Base-by-base conservation (phyloP, 1,140 invertebrate species). In the Panulirus ornatus region DNA sequence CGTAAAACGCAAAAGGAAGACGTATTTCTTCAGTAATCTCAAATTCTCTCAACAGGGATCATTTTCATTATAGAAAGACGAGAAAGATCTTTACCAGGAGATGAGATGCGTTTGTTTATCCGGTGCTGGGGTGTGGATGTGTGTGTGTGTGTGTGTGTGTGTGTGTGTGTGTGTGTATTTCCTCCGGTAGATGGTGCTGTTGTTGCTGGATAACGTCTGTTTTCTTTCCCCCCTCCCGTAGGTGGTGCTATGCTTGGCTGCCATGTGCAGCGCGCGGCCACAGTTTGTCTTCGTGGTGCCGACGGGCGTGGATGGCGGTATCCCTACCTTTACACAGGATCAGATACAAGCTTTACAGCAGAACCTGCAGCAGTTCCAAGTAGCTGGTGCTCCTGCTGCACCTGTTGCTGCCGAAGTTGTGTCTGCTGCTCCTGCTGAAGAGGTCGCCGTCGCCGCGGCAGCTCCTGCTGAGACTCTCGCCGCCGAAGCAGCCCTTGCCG, bases 391-490 rank as follows among this genome's bases (percentile, higher is more conserved):
- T 11, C 51, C 30, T 47, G 42, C 51, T 81, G 19, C 38, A 19
- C 58, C 70, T 51, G 44, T 44, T 38, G 30, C 16, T 47, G 38
- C 27, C 19, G 27, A 40, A 2, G 27, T 42, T 51, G 70, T 2
- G 8, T 16, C 22, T 3, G 47, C 84, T 51, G 22, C 71, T 44
- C 19, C 42, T 76, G 71, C 8, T 40, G 63, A 78, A 38, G 36
- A 54, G 9, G 8, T 54, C 9, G 84, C 66, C 78, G 79, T 34
- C 44, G 85, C 75, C 42, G 75, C 42, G 40, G 51, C 27, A 0
- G 88, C 75, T 22, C 54, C 91, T 90, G 87, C 27, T 19, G 88
- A 40, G 44, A 76, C 44, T 9, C 54, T 58, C 14, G 87, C 63
- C 22, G 47, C 27, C 14, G 84, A 81, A 1, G 78, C 70, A 6